phyloP scores from a whole-genome alignment of 2,888 invertebrate genomes.

The Eupithecia subumbrata region DNA sequence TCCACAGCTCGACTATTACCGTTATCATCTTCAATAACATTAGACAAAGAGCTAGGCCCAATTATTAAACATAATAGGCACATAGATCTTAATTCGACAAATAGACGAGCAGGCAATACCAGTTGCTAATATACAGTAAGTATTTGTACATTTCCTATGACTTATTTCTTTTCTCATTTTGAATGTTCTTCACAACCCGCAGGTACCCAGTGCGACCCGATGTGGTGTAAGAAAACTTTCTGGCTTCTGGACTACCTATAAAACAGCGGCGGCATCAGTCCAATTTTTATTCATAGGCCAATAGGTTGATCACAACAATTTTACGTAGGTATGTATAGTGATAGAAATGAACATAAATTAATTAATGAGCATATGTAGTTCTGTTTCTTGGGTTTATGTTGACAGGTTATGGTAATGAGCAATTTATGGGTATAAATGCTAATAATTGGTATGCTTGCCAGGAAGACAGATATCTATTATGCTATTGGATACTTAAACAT shows the following conservation, averaged over 20 bases:
- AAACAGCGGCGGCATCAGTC: background rate
- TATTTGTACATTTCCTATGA: background rate
- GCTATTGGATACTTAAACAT: background rate
- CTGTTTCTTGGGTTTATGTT: background rate
- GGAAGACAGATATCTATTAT: background rate
- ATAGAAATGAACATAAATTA: background rate
- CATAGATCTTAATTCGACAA: background rate
- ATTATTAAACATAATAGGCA: background rate
- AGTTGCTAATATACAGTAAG: background rate
- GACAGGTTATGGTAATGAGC: background rate
- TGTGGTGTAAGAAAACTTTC: background rate
- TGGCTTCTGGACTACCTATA: background rate
- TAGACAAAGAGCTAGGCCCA: background rate
- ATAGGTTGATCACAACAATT: constrained; percentile 3
- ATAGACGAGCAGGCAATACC: background rate
- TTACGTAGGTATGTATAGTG: background rate
- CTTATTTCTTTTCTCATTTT: background rate
- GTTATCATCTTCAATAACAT: background rate
- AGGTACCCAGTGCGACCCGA: background rate
- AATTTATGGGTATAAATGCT: no score
- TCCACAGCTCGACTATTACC: background rate
- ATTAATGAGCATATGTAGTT: background rate
- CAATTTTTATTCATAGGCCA: background rate
- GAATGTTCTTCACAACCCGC: background rate
- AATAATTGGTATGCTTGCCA: background rate